Conservation (phyloP, 2,797 vertebrate species). For the Aulostomus chinensis region DNA sequence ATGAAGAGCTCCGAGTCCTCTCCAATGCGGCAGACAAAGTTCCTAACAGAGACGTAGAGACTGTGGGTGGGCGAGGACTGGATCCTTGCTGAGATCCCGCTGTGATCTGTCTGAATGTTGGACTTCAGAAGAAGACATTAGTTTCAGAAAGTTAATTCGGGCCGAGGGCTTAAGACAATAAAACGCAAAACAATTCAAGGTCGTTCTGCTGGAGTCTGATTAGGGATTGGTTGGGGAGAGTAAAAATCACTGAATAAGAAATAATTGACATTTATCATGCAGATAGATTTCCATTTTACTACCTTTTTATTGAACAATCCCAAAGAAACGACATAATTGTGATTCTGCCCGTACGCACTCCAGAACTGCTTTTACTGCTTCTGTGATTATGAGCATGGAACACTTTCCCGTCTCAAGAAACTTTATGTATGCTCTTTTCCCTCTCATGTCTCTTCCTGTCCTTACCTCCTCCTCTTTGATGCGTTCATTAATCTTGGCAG, state of each 20-base stretch:
- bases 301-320: not conserved
- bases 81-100: slow-evolving; percentile 87
- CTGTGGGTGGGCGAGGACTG: slow-evolving; percentile 95
- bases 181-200: not conserved
- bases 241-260: slow-evolving; percentile 10
- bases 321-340: not conserved
- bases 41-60: slow-evolving; percentile 96
- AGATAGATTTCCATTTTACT: slow-evolving; percentile 1
- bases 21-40: slow-evolving; percentile 97
- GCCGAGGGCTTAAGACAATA: not conserved
- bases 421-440: not conserved
- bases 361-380: not conserved
- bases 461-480: slow-evolving; percentile 95
- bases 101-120: slow-evolving; percentile 88
- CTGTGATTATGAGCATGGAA: too few relatives aligned
- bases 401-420: too few relatives aligned
- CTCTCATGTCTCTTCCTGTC: not conserved
- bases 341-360: not conserved
- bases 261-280: slow-evolving; percentile 3
- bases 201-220: slow-evolving; percentile 1
- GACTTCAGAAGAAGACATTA: slow-evolving; percentile 72
- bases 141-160: slow-evolving; percentile 1
- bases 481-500: slow-evolving; percentile 89
- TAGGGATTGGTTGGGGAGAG: not conserved
- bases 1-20: slow-evolving; percentile 98